phyloP scores from a whole-genome alignment of 1,140 invertebrate species.

The Saccostrea cuccullata region DNA sequence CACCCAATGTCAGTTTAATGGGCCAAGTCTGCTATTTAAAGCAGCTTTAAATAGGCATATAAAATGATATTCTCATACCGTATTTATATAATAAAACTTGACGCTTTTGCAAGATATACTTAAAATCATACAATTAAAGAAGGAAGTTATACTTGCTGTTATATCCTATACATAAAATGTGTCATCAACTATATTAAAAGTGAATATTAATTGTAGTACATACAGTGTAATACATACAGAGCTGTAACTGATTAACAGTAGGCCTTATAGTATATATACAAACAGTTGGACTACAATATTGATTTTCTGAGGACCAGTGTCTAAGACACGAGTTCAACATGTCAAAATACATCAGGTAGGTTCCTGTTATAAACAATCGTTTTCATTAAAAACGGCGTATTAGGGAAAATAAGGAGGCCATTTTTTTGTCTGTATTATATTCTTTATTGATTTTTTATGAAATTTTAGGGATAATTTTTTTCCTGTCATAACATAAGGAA shows the following conservation, averaged over 20 bases:
- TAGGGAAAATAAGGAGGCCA: neutral
- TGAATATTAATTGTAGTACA: neutral
- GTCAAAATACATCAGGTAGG: neutral
- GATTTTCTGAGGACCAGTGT: neutral
- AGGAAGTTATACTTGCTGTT: neutral
- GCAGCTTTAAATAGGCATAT: no score
- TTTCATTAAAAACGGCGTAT: neutral
- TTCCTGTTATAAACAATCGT: neutral
- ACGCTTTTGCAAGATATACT: neutral
- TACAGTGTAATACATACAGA: no score
- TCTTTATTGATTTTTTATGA: no score
- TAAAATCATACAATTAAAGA: neutral
- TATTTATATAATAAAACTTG: no score
- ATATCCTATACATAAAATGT: neutral
- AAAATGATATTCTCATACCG: no score
- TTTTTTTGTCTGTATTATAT: neutral
- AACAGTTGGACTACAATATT: neutral
- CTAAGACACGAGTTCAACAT: neutral
- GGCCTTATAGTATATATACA: no score
- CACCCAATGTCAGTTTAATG: no score
- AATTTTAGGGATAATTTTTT: no score
- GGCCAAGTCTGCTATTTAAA: no score
- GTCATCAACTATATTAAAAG: neutral
- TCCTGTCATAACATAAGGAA: no score
- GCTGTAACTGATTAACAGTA: no score